phyloP scores from a whole-genome alignment of 2,113 vertebrate species.

The Cebus imitator region DNA sequence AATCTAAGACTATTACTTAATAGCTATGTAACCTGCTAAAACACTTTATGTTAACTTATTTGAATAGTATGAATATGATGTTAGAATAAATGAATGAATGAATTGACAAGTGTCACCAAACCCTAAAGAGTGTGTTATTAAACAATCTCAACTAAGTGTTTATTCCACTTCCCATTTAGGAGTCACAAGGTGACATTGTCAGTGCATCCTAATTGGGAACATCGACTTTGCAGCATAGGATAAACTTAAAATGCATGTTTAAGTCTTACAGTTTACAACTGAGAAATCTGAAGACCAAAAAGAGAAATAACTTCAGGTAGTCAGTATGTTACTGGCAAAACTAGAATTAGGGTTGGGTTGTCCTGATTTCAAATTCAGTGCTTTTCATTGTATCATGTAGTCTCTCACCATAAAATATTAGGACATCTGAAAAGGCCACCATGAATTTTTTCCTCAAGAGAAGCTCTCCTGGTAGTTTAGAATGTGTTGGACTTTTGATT shows the following conservation, averaged over 20 bases:
- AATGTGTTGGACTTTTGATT: constrained; percentile 10
- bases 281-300: background rate
- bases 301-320: background rate
- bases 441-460: constrained; percentile 38
- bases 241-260: background rate
- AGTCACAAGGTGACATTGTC: background rate
- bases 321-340: background rate
- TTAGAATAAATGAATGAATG: background rate
- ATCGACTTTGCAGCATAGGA: background rate
- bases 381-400: background rate
- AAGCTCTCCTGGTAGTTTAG: background rate
- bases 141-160: background rate
- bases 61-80: background rate
- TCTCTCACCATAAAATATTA: constrained; percentile 29
- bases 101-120: background rate
- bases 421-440: constrained; percentile 16
- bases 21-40: background rate
- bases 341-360: background rate
- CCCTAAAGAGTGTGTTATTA: background rate
- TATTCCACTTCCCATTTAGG: background rate
- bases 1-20: background rate
- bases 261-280: background rate
- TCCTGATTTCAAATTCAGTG: background rate
- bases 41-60: background rate
- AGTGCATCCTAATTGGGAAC: background rate